phyloP scores from a whole-genome alignment of 2,797 vertebrate species.

The Acrocephalus scirpaceus region DNA sequence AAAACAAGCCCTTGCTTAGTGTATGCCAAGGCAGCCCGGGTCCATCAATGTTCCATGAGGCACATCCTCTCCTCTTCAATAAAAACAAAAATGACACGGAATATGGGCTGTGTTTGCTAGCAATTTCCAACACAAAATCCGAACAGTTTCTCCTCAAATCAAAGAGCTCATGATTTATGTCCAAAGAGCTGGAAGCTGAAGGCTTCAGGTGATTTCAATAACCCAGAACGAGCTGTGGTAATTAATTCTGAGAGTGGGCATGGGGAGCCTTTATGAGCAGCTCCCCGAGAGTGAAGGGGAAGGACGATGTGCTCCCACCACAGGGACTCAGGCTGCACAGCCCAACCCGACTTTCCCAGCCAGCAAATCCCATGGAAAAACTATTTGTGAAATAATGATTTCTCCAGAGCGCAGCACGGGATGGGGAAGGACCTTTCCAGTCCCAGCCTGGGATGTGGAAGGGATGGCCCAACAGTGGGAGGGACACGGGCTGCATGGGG shows the following conservation, averaged over 20 bases:
- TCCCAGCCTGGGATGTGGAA: neutral
- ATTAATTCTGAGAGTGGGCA: neutral
- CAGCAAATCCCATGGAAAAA: constrained; percentile 29
- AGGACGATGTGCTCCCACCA: rapidly evolving
- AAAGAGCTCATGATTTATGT: constrained; percentile 44
- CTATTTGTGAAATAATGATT: constrained; percentile 7
- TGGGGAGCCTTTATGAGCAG: neutral
- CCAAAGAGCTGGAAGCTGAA: constrained; percentile 7
- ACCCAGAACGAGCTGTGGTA: neutral
- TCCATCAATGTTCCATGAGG: constrained; percentile 33
- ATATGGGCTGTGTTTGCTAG: neutral
- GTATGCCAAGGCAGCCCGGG: neutral
- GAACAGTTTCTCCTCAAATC: constrained; percentile 31
- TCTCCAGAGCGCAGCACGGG: neutral
- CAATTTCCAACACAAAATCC: constrained; percentile 58
- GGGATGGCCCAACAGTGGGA: neutral
- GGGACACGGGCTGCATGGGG: rapidly evolving
- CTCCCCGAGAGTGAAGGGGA: neutral
- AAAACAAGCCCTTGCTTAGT: constrained; percentile 44
- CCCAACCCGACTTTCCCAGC: neutral
- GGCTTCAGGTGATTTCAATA: constrained; percentile 5
- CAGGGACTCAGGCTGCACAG: neutral
- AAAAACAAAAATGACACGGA: constrained; percentile 32
- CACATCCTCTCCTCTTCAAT: constrained; percentile 58
- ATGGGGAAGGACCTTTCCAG: neutral